Evolutionary conservation across 92 coral and sea anemone species (phyloP), one percentile per base, ranked within the genome.

Genomic region (Parazoanthus atlanticus): DNA sequence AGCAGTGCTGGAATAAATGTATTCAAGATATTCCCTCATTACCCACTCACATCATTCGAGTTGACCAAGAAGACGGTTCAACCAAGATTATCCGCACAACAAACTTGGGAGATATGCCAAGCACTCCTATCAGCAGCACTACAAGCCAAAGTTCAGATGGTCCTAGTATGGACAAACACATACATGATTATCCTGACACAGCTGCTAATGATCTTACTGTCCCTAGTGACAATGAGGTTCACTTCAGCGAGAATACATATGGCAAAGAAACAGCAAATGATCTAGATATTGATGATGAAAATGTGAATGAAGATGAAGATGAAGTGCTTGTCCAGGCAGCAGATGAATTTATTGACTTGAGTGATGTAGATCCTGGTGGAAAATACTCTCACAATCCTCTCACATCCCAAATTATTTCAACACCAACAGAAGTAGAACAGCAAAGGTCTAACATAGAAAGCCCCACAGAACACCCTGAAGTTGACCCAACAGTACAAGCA

Each of bases 1-100:
- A 91, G 26, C 23, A 78, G 46, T 91, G 93, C 78, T 88, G 90
- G 93, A 46, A 87, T 41, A 86, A 38, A 74, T 91, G 93, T 61
- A 25, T 91, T 32, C 36, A 80, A 32, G 79, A 32, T 16, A 80
- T 81, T 11, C 32, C 46, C 1, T 32, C 38, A 7, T 13, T 90
- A 61, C 93, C 93, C 23, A 72, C 56, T 17, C 86, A 91, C 76
- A 84, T 81, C 15, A 71, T 87, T 23, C 90, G 84, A 56, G 52
- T 75, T 58, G 88, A 73, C 56, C 71, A 88, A 79, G 72, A 66
- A 31, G 88, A 91, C 47, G 90, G 88, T n/a, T 75, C 89, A 52
- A 90, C 89, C 31, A 74, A 23, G 6, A 81, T 86, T 46, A 76
- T 46, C 43, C 74, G 30, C 69, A 86, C 89, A 86, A 38, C 52